Conservation (phyloP, 2,888 invertebrate species). For the Leptopilina myrica region DNA sequence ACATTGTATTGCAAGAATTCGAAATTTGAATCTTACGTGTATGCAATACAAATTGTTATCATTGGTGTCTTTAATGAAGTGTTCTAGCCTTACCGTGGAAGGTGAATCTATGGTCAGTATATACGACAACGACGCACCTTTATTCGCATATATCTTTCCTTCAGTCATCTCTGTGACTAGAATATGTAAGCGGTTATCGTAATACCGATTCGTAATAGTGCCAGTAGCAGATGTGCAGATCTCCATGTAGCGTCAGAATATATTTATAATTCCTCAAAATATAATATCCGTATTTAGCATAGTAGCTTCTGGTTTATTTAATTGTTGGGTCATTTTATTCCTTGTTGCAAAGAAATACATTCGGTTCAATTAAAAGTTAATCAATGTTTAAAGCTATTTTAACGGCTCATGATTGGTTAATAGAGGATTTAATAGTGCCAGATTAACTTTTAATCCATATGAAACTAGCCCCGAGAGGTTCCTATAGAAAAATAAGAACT, state of each 20-base stretch:
- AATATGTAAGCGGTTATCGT: constrained; percentile 30
- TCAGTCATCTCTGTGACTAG: constrained; percentile 11
- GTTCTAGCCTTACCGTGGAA: constrained; percentile 29
- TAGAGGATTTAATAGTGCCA: too few relatives aligned
- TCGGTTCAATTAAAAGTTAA: too few relatives aligned
- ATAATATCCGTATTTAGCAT: too few relatives aligned
- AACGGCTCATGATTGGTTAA: too few relatives aligned
- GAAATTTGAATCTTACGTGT: constrained; percentile 36
- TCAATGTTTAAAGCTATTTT: too few relatives aligned
- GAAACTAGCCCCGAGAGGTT: too few relatives aligned
- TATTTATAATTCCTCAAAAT: too few relatives aligned
- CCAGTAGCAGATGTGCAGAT: constrained; percentile 1
- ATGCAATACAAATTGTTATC: constrained; percentile 24
- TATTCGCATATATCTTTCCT: constrained; percentile 35
- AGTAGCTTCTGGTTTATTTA: too few relatives aligned
- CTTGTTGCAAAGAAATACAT: too few relatives aligned
- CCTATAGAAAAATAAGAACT: too few relatives aligned
- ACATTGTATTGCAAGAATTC: constrained; percentile 37
- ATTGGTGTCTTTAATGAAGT: constrained; percentile 37
- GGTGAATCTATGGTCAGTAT: constrained; percentile 34
- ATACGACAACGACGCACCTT: constrained; percentile 26
- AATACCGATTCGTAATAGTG: constrained; percentile 38
- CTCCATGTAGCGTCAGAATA: not conserved
- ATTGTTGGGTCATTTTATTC: too few relatives aligned
- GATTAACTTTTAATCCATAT: too few relatives aligned